Evolutionary conservation across 2,113 vertebrate genomes (phyloP).

Genomic region (Isurus oxyrinchus): DNA sequence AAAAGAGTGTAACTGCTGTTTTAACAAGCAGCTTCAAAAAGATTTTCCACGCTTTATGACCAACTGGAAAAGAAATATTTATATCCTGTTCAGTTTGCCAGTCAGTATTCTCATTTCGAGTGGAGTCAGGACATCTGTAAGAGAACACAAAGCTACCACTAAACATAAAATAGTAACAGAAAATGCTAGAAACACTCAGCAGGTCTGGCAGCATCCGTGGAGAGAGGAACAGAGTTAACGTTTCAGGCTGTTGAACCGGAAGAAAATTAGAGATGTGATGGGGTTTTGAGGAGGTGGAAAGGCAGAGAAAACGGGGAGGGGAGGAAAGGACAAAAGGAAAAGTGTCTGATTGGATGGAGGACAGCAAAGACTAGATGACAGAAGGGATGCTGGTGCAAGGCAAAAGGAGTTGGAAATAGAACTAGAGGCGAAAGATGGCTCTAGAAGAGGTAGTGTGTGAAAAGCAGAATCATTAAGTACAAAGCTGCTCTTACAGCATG

Average conservation of each 20-base stretch:
- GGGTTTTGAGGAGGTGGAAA: neutral
- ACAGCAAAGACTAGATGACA: neutral
- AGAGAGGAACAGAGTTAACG: neutral
- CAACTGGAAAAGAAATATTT: neutral
- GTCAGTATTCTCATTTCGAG: neutral
- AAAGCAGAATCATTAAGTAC: neutral
- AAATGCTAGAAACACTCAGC: neutral
- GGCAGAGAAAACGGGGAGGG: neutral
- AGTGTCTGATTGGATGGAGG: neutral
- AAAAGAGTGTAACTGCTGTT: neutral
- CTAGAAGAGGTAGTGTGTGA: neutral
- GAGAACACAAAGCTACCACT: neutral
- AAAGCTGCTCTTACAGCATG: neutral
- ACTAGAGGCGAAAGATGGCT: neutral
- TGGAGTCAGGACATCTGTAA: neutral
- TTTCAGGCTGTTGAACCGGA: no score
- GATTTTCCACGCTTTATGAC: neutral
- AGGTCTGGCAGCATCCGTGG: neutral
- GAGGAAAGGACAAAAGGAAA: neutral
- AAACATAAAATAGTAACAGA: neutral
- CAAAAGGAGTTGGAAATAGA: no score
- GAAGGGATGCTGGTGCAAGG: neutral
- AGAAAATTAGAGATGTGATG: no score
- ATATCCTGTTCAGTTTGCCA: neutral
- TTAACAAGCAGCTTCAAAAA: neutral